Evolutionary conservation across 2,888 invertebrate genomes (phyloP), one percentile per base, ranked within the genome.

Genomic region (Andrena trimmerana): DNA sequence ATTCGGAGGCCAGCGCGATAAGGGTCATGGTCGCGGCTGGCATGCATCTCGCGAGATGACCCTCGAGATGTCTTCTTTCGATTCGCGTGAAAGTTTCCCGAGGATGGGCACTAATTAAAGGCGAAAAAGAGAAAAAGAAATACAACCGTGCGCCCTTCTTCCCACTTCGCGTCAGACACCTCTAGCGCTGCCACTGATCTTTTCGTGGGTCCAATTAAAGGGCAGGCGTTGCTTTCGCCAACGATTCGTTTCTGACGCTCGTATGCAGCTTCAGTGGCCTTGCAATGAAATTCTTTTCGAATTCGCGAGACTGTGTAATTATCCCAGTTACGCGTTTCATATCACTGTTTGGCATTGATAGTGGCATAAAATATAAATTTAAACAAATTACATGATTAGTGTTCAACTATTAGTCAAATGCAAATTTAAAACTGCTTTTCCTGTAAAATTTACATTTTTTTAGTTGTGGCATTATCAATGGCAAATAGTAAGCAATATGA

Each of bases 61-160:
- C 50, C 76, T 77, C 68, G 69, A 83, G 77, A 80, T 73, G 79
- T 73, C 72, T 75, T 76, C 80, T 86, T 78, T 74, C 83, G 79
- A 79, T 86, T 67, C 77, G 75, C 74, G 75, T 75, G 77, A 86
- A 80, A 80, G 59, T 80, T 78, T 75, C 80, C 67, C 31, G 77
- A 79, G 75, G 65, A 74, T 77, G 71, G 74, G 54, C 75, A 67
- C 86, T 86, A 86, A 86, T 86, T 86, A 86, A 86, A 77, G 70
- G 59, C 59, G 59, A 60, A 27, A 62, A 48, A 74, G 33, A 52
- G 48, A 50, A 24, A 31, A 4, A 52, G 7, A 24, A 20, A 57
- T 42, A 36, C 6, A 2, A 31, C n/a, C 36, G 60, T 62, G 60
- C n/a, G 2, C 10, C 66, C 50, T 59, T 42, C 57, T 57, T 2